Evolutionary conservation across 2,888 invertebrate species (phyloP).

Genomic region (Drosophila nr. perissopoda): DNA sequence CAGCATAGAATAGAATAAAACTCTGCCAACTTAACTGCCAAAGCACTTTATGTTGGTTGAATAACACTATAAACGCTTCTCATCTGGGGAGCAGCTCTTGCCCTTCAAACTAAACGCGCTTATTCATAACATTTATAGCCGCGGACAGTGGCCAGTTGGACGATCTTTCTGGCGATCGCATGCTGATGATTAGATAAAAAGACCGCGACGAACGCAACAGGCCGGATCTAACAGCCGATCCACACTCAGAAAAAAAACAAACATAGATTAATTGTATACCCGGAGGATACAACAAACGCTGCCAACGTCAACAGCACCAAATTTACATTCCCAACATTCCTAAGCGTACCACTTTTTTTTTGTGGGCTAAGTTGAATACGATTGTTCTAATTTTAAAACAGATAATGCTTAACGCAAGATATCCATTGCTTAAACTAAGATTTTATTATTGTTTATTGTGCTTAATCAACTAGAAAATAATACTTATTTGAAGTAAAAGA

Average conservation of each 20-base stretch:
- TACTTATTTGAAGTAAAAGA: neutral
- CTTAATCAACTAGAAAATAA: neutral
- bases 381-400: neutral
- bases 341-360: neutral
- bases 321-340: neutral
- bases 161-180: conserved; percentile 40
- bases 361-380: neutral
- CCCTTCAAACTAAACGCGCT: conserved; percentile 59
- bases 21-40: conserved; percentile 65
- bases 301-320: neutral
- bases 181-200: conserved; percentile 73
- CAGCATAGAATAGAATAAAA: conserved; percentile 29
- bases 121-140: conserved; percentile 71
- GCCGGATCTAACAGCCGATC: conserved; percentile 21
- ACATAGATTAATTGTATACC: neutral
- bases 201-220: conserved; percentile 74
- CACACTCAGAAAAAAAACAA: conserved; percentile 4
- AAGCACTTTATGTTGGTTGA: conserved; percentile 53
- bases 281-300: neutral
- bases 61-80: conserved; percentile 74
- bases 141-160: conserved; percentile 8
- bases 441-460: neutral
- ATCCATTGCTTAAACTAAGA: neutral
- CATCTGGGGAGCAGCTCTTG: conserved; percentile 32
- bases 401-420: neutral